Base-by-base conservation (phyloP, 2,113 vertebrate genomes). In the Ameiurus melas region DNA sequence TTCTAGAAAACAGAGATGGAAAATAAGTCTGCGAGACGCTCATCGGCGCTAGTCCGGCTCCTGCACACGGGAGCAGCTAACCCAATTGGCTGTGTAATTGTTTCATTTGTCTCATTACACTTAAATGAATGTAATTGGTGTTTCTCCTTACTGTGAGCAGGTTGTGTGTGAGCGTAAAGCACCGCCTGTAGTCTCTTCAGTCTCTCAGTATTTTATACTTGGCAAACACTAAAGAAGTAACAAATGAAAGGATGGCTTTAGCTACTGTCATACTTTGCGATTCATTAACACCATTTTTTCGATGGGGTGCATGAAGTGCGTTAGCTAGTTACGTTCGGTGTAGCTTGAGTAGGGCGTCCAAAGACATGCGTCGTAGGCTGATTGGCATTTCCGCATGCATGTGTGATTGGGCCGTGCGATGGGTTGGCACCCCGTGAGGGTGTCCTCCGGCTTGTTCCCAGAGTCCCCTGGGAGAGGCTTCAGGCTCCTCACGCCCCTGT, bases 51-150 rank as follows among this genome's bases (percentile, higher is more conserved):
- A 36, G 53, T 81, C 53, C n/a, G 8, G 53, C 53, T 57, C 55
- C 57, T 14, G 80, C 57, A 1, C 57, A 62, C 1, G 22, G 80
- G 57, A 62, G 80, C 80, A 27, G 57, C 80, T 93, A 93, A 95
- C 91, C 92, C 93, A 94, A 92, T 94, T 92, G 93, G 90, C 93
- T 93, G 94, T 92, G 92, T 95, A 95, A 96, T 94, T 94, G 92
- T 94, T 94, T 95, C 93, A 96, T 95, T 94, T 92, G 92, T 93
- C 88, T 93, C 92, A 94, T 94, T 94, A 94, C 92, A 94, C 90
- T 51, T 79, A 92, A 93, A 93, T 93, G 90, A 91, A 91, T 90
- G 92, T 93, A 94, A 94, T 94, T 93, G 92, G 89, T 92, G 91
- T 93, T 94, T 93, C 93, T 90, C 88, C 84, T 82, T 73, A 71